These are phyloP conservation scores for Anolis carolinensis DNA, from an alignment of 2,113 vertebrate genomes.

Conservation along the genomic window DNA sequence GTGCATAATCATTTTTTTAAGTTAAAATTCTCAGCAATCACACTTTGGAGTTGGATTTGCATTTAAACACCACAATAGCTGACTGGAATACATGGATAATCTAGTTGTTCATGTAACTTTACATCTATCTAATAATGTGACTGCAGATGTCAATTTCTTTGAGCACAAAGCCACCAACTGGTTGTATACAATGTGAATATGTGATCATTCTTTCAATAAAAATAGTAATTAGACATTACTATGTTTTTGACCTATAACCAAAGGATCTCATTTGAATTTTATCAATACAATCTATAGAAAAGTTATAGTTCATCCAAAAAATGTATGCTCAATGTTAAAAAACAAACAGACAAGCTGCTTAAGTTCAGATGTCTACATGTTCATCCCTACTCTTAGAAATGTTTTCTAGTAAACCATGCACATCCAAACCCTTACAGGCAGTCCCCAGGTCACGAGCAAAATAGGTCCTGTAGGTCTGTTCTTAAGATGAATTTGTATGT, in stretches of 20 bases:
- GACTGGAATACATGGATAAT: background rate
- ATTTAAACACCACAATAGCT: background rate
- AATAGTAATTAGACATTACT: background rate
- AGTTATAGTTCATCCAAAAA: background rate
- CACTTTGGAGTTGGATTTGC: too few species aligned
- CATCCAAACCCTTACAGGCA: background rate
- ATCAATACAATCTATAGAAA: background rate
- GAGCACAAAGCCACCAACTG: background rate
- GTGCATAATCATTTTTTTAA: background rate
- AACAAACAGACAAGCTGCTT: background rate
- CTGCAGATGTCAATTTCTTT: background rate
- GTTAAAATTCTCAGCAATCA: background rate
- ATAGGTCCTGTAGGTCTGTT: too few species aligned
- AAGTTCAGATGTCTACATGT: background rate
- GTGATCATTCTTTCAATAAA: background rate
- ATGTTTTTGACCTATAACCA: background rate
- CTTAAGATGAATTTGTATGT: too few species aligned
- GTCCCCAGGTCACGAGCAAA: too few species aligned
- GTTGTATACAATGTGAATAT: background rate
- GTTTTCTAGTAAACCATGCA: background rate
- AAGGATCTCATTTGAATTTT: background rate
- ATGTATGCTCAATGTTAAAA: background rate
- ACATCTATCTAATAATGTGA: background rate
- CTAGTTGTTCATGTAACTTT: background rate
- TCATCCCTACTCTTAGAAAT: background rate